phyloP scores from a whole-genome alignment of 2,797 vertebrate genomes.

The Tamandua tetradactyla region DNA sequence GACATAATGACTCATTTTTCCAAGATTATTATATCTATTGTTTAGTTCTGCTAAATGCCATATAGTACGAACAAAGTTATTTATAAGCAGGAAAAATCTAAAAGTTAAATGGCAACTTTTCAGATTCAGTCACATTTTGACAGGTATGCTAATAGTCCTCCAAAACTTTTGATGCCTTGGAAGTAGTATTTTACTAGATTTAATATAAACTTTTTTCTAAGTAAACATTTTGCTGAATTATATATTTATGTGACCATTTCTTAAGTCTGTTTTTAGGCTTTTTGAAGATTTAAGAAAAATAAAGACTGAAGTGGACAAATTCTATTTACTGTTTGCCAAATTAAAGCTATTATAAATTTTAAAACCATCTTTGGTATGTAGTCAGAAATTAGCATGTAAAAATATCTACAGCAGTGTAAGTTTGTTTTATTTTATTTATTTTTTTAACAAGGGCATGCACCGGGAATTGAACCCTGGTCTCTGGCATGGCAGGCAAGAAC shows the following conservation, averaged over 20 bases:
- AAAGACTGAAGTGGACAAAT: not conserved
- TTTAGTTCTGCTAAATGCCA: constrained; percentile 62
- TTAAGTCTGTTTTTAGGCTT: not conserved
- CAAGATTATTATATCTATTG: constrained; percentile 32
- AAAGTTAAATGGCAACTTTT: constrained; percentile 49
- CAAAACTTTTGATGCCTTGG: constrained; percentile 29
- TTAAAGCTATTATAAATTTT: not conserved
- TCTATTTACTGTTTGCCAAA: not conserved
- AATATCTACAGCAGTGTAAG: not conserved
- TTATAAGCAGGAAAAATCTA: constrained; percentile 46
- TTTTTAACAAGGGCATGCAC: too few species aligned
- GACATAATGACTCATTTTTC: constrained; percentile 61
- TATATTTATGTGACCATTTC: not conserved
- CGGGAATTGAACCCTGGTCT: too few species aligned
- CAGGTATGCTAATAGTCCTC: not conserved
- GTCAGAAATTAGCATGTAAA: not conserved
- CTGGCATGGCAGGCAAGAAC: too few species aligned
- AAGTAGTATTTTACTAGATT: not conserved
- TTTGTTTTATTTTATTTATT: too few species aligned
- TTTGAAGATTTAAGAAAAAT: constrained; percentile 15
- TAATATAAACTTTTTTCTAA: not conserved
- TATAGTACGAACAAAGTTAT: constrained; percentile 16
- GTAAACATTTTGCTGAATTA: not conserved
- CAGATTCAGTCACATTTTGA: constrained; percentile 1
- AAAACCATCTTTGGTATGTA: not conserved